Evolutionary conservation across 2,888 invertebrate genomes (phyloP).

Genomic region (Cryptus viduatorius): DNA sequence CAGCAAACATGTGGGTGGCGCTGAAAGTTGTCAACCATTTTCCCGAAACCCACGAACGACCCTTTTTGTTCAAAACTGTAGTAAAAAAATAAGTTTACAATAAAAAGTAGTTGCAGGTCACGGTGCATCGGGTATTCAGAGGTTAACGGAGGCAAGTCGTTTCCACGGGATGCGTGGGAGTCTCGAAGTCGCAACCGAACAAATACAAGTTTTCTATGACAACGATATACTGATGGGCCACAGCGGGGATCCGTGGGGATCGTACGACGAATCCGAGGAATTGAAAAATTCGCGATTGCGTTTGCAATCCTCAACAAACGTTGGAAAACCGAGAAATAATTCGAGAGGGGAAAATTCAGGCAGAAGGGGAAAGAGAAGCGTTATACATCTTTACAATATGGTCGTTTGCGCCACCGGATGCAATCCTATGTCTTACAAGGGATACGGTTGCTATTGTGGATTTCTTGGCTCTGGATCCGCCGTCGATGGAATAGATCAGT

Average conservation of each 20-base stretch:
- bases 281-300: conserved; percentile 24
- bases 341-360: conserved; percentile 31
- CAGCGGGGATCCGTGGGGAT: conserved; percentile 77
- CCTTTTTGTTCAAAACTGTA: no score
- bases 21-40: no score
- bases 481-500: conserved; percentile 94
- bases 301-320: not conserved
- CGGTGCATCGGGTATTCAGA: conserved; percentile 23
- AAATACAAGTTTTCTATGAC: conserved; percentile 36
- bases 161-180: conserved; percentile 8
- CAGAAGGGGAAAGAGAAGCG: conserved; percentile 89
- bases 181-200: conserved; percentile 14
- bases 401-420: conserved; percentile 94
- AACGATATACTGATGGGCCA: conserved; percentile 73
- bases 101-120: conserved; percentile 44
- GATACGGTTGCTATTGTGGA: conserved; percentile 96
- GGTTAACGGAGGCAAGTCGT: conserved; percentile 39
- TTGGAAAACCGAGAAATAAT: conserved; percentile 3
- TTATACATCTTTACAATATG: conserved; percentile 94
- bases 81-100: not conserved
- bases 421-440: conserved; percentile 93
- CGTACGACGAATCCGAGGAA: conserved; percentile 45
- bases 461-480: conserved; percentile 93
- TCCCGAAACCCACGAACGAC: no score
- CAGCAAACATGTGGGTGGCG: no score